Base-by-base conservation (phyloP, 2,888 invertebrate species). In the Hoplodrina ambigua region DNA sequence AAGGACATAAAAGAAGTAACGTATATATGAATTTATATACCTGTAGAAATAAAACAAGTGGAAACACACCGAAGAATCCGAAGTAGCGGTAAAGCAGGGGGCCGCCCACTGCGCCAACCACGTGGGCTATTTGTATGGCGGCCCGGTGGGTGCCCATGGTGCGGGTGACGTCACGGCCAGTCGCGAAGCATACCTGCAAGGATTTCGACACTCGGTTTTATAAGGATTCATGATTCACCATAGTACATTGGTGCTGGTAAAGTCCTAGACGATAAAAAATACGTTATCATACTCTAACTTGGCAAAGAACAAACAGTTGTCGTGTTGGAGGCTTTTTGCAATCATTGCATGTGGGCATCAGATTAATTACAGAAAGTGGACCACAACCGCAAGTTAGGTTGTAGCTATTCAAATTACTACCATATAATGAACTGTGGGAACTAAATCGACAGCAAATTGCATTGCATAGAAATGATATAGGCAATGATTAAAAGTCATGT, bases 21-120 rank as follows among this genome's bases (percentile, higher is more conserved):
- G 20, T 61, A 67, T 63, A 72, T 66, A 81, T 74, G 64, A 66
- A 88, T 81, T 88, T 87, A 82, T 81, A 89, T 95, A 96, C 96
- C 95, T 96, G 95, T 72, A 96, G 90, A 83, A 91, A 89, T 90
- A 95, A 94, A 86, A 93, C 93, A 91, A 97, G 96, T 54, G 97
- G 96, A 90, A 97, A 97, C 85, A 97, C 97, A 86, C 97, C 97
- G 92, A 97, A 97, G 93, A 97, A 97, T 73, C 97, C 97, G 52
- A 97, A 96, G 86, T 96, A 93, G 62, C 97, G 96, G 86, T 97
- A 97, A 19, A 98, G 93, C n/a, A 97, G 95, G 0, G 98, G 98
- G 19, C 98, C 98, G n/a, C 97, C 88, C 1, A 98, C 97, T 62
- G 98, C 96, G 0, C 98, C 98, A 20, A 94, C 74, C 49, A 96